phyloP scores from a whole-genome alignment of 1,140 invertebrate genomes.

The Cecropterus lyciades region DNA sequence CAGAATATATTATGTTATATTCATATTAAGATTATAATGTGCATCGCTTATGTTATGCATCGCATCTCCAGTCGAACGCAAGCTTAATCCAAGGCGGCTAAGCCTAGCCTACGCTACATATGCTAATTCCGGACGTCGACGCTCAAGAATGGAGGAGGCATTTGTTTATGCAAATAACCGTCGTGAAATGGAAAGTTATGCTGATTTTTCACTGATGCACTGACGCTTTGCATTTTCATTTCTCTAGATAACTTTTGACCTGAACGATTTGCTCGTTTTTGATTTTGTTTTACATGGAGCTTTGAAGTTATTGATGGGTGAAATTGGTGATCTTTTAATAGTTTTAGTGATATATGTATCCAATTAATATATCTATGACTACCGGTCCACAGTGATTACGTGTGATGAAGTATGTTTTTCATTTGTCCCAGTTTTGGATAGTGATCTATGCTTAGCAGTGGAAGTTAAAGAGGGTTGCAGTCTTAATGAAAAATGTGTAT shows the following conservation, averaged over 20 bases:
- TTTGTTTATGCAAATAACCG: conserved; percentile 60
- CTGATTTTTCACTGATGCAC: conserved; percentile 63
- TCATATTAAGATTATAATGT: no score
- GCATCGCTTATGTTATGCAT: no score
- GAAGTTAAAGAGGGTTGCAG: no score
- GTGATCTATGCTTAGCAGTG: no score
- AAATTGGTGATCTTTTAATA: neutral
- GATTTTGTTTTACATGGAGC: neutral
- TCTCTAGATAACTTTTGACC: conserved; percentile 53
- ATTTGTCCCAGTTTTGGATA: no score
- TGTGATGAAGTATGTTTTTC: no score
- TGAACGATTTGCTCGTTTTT: conserved; percentile 28
- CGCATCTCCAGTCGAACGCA: neutral
- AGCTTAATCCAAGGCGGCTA: conserved; percentile 16
- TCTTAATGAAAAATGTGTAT: no score
- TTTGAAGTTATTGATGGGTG: neutral
- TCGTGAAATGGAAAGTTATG: conserved; percentile 61
- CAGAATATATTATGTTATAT: no score
- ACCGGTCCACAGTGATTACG: no score
- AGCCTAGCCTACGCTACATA: conserved; percentile 58
- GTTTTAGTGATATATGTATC: neutral
- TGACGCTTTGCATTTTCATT: conserved; percentile 54
- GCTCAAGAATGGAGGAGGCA: conserved; percentile 56
- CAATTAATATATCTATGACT: no score
- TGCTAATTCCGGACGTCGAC: conserved; percentile 55